A percentile compares a stretch with the other conserved stretches of the same genome.
Conservation (phyloP, 30 jellyfish, hydroid and myxozoan genomes). For the Aurelia aurita region DNA sequence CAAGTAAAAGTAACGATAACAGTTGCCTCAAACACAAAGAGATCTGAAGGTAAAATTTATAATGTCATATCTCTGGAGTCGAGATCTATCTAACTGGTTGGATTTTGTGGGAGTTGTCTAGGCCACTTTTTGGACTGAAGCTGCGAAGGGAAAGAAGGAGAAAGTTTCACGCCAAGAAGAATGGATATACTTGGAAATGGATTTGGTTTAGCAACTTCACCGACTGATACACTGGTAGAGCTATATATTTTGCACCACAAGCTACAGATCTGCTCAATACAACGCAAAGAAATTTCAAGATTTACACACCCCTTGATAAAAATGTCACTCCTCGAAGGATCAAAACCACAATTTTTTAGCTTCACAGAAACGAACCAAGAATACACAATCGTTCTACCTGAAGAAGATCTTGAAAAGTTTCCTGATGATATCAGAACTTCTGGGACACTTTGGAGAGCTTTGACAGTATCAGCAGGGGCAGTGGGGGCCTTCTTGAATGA, state of each 20-base stretch:
- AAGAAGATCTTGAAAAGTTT: conserved; percentile 9
- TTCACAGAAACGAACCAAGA: conserved; percentile 59
- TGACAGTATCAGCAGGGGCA: conserved; percentile 99
- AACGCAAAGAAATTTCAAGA: conserved; percentile 25
- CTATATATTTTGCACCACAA: conserved; percentile 63
- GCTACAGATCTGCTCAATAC: conserved; percentile 62
- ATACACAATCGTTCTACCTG: conserved; percentile 53
- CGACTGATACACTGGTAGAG: conserved; percentile 85
- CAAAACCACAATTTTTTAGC: conserved; percentile 69
- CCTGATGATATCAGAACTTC: conserved; percentile 60
- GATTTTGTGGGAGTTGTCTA: no score
- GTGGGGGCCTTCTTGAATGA: conserved; percentile 73
- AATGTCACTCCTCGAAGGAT: conserved; percentile 31
- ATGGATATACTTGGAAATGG: conserved; percentile 34
- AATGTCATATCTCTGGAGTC: no score
- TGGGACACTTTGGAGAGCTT: conserved; percentile 88
- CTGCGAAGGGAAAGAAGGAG: no score
- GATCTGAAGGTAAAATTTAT: no score
- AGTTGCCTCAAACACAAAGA: no score
- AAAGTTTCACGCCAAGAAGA: background rate
- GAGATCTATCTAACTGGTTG: no score
- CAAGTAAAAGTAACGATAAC: no score
- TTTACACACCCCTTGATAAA: conserved; percentile 62
- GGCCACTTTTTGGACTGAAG: no score
- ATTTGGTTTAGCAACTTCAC: conserved; percentile 73